Percentiles rank a stretch among this genome's conserved stretches.
phyloP scores from a whole-genome alignment of 2,113 vertebrate genomes.

The Lamprotornis superbus region DNA sequence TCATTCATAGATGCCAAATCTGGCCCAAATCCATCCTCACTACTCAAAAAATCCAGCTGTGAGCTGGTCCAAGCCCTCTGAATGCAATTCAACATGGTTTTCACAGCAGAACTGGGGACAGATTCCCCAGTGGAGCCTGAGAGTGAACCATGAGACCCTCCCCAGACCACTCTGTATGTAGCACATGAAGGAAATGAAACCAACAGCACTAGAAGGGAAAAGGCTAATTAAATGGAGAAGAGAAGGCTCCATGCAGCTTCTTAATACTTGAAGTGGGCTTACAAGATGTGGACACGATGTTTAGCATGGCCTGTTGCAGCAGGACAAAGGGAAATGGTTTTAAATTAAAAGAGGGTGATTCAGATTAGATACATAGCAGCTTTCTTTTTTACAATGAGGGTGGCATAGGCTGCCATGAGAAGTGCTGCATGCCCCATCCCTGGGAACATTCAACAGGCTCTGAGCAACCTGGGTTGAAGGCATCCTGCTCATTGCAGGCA shows the following conservation, averaged over 20 bases:
- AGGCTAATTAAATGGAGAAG: not conserved
- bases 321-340: not conserved
- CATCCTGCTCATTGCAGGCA: not conserved
- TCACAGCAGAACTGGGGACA: not conserved
- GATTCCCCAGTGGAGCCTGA: not conserved
- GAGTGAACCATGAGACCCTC: not conserved
- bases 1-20: not conserved
- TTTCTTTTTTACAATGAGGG: not conserved
- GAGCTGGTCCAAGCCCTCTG: accelerated
- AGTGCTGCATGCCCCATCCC: not conserved
- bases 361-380: not conserved
- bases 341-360: not conserved
- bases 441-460: not conserved
- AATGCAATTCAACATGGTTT: not conserved
- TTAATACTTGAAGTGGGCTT: not conserved
- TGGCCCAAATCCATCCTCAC: not conserved
- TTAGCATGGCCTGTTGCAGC: not conserved
- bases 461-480: not conserved
- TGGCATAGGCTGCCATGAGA: not conserved
- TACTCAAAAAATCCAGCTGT: not conserved
- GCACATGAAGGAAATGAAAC: accelerated
- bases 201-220: not conserved
- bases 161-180: not conserved
- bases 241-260: not conserved
- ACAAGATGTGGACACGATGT: not conserved